A percentile compares a stretch with the other conserved stretches of the same genome.
phyloP scores from a whole-genome alignment of 2,888 invertebrate genomes.

The Brachynemurus nebulosus region DNA sequence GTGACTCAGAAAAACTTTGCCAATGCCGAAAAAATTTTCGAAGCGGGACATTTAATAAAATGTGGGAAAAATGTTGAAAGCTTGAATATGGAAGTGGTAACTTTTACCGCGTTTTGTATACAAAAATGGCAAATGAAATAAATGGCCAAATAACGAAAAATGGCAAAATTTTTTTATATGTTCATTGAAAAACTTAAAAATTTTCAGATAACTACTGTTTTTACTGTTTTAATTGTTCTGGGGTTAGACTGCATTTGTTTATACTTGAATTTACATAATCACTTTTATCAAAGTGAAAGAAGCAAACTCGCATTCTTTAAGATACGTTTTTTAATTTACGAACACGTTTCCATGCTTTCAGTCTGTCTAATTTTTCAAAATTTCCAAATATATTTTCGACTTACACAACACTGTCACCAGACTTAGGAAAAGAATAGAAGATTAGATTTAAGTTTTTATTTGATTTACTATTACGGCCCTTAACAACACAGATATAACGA shows the following conservation, averaged over 20 bases:
- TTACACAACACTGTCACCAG: slow-evolving; percentile 2
- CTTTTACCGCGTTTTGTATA: neutral
- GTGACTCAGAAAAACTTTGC: neutral
- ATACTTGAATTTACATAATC: neutral
- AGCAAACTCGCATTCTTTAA: slow-evolving; percentile 4
- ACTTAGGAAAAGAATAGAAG: slow-evolving; percentile 6
- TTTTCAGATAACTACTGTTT: too few species aligned
- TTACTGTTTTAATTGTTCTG: neutral
- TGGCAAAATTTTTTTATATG: neutral
- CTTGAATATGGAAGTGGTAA: neutral
- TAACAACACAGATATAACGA: slow-evolving; percentile 2
- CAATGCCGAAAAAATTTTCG: neutral
- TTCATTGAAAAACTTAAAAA: too few species aligned
- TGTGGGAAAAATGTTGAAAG: neutral
- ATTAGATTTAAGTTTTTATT: slow-evolving; percentile 4
- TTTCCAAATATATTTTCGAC: slow-evolving; percentile 3
- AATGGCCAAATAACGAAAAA: neutral
- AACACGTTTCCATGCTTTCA: slow-evolving; percentile 5
- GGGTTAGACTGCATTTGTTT: neutral
- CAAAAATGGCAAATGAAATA: neutral
- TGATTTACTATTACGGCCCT: slow-evolving; percentile 3
- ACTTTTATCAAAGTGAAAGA: slow-evolving; percentile 7
- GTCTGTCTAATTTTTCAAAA: slow-evolving; percentile 4
- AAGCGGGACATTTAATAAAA: too few species aligned
- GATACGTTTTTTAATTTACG: neutral